Percentiles rank a stretch among this genome's conserved stretches.
Evolutionary conservation across 2,797 vertebrate species (phyloP).

Genomic region (Gobionotothen gibberifrons): DNA sequence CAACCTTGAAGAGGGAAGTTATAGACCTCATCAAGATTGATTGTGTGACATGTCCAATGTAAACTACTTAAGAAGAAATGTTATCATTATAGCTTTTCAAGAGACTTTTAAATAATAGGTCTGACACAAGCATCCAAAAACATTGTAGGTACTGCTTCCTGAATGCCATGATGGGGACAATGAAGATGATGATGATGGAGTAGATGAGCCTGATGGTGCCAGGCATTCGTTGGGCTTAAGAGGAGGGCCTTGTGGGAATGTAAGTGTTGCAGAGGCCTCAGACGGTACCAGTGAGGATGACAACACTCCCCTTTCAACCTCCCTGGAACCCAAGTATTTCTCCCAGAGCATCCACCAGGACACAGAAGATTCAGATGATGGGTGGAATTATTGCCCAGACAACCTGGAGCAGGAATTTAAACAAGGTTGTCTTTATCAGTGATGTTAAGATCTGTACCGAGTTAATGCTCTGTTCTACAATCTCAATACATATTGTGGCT

Average conservation of each 20-base stretch:
- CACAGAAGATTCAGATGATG: conserved; percentile 72
- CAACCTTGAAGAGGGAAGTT: background rate
- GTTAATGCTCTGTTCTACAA: background rate
- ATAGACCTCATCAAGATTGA: background rate
- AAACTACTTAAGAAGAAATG: background rate
- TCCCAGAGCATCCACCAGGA: conserved; percentile 82
- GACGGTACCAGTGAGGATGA: conserved; percentile 59
- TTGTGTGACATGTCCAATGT: background rate
- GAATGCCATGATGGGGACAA: conserved; percentile 42
- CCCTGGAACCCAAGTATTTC: conserved; percentile 85
- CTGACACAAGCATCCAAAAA: background rate
- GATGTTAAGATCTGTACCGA: background rate
- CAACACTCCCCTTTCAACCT: conserved; percentile 62
- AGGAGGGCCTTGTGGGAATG: conserved; percentile 72
- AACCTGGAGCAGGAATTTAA: conserved; percentile 73
- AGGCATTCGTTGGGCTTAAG: conserved; percentile 56
- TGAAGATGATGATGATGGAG: conserved; percentile 26
- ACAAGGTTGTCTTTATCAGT: conserved; percentile 64
- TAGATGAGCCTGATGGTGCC: conserved; percentile 69
- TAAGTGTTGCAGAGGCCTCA: conserved; percentile 50
- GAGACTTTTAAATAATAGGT: background rate
- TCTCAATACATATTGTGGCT: background rate
- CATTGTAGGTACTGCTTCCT: conserved; percentile 59
- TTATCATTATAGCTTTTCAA: too few relatives aligned
- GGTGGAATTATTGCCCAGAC: conserved; percentile 77